phyloP scores from a whole-genome alignment of 2,113 vertebrate species.

The Varanus salvator region DNA sequence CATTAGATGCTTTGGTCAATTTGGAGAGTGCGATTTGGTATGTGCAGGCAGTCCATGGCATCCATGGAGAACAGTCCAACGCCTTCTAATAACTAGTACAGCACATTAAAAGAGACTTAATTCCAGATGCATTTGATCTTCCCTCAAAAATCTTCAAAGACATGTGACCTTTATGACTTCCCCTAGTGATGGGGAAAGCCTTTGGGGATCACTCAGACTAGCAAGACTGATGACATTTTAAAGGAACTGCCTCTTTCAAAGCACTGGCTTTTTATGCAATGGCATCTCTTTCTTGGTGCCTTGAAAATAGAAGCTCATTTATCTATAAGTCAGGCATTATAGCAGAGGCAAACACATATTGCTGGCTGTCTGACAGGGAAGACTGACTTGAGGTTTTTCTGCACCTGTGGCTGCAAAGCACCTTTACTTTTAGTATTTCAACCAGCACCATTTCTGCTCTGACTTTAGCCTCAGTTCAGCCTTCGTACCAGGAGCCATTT shows the following conservation, averaged over 20 bases:
- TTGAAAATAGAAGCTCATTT: slow-evolving; percentile 11
- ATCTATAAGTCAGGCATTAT: background rate
- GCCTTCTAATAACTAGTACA: background rate
- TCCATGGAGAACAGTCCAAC: background rate
- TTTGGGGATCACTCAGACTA: slow-evolving; percentile 2
- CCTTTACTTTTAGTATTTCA: background rate
- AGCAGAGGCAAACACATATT: background rate
- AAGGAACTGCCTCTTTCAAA: slow-evolving; percentile 34
- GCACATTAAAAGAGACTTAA: slow-evolving; percentile 17
- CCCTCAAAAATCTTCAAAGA: slow-evolving; percentile 35
- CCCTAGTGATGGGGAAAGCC: background rate
- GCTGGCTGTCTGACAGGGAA: accelerated
- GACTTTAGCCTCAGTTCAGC: background rate
- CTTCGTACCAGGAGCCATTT: background rate
- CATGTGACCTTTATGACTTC: slow-evolving; percentile 27
- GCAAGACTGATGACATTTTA: slow-evolving; percentile 24
- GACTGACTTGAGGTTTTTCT: background rate
- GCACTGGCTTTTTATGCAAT: background rate
- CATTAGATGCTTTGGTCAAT: background rate
- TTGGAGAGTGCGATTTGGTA: background rate
- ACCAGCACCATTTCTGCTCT: background rate
- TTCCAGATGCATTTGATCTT: slow-evolving; percentile 1
- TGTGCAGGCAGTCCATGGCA: background rate
- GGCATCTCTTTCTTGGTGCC: background rate
- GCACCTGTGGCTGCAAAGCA: background rate